These are phyloP conservation scores for Polymixis lichenea DNA, from an alignment of 2,888 invertebrate genomes.

Conservation along the genomic window DNA sequence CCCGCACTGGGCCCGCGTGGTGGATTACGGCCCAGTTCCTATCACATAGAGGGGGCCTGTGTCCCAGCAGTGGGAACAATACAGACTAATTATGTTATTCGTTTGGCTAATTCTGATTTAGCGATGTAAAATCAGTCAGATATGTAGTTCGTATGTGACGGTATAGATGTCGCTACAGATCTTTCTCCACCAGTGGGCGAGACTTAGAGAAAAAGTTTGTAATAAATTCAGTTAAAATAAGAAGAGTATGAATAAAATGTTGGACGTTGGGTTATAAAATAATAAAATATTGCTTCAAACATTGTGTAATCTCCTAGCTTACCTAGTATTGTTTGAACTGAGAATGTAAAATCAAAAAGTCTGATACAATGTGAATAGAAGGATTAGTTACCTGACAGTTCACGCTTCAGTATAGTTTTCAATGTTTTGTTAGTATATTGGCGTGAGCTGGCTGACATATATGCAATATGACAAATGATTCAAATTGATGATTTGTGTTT, in stretches of 20 bases:
- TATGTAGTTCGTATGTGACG: neutral
- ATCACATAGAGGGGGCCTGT: too few relatives aligned
- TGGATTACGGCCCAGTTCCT: too few relatives aligned
- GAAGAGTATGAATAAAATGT: neutral
- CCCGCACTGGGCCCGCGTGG: too few relatives aligned
- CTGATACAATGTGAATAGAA: neutral
- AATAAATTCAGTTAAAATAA: neutral
- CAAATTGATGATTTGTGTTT: too few relatives aligned
- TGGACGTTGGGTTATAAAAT: neutral
- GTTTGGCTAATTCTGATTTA: neutral
- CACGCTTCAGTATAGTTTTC: neutral
- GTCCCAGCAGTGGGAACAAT: too few relatives aligned
- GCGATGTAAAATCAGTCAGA: too few relatives aligned
- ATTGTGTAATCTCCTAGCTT: conserved; percentile 2
- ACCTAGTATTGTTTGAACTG: neutral
- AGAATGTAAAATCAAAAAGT: neutral
- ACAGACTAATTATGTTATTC: neutral
- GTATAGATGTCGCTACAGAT: neutral
- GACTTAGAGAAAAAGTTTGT: neutral
- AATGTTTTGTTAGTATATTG: too few relatives aligned
- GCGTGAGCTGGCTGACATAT: too few relatives aligned
- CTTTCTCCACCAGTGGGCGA: neutral
- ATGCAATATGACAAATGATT: too few relatives aligned
- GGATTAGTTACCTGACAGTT: neutral
- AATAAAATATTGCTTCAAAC: neutral